Conservation (phyloP, 53 echinoderm and acorn worm species). For the Henricia sp. region DNA sequence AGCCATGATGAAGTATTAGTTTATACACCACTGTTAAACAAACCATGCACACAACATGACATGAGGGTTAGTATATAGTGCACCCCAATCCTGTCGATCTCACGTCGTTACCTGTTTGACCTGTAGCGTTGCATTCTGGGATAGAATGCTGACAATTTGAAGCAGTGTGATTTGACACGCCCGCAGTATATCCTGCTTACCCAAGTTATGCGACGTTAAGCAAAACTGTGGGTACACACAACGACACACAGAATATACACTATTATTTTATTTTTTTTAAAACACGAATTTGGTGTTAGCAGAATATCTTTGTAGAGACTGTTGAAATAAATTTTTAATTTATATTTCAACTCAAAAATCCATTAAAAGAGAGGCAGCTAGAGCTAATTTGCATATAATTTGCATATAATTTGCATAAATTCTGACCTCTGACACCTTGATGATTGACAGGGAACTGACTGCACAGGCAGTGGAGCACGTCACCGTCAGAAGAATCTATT, state of each 20-base stretch:
- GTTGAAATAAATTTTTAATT: too few relatives aligned
- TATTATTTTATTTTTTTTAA: background rate
- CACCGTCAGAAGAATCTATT: slow-evolving; percentile 86
- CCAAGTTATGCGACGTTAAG: slow-evolving; percentile 76
- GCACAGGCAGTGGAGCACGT: slow-evolving; percentile 83
- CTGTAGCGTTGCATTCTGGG: slow-evolving; percentile 64
- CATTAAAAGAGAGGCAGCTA: too few relatives aligned
- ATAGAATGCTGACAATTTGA: slow-evolving; percentile 77
- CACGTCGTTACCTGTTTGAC: slow-evolving; percentile 64
- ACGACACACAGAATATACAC: background rate
- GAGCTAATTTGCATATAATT: too few relatives aligned
- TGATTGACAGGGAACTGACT: slow-evolving; percentile 79
- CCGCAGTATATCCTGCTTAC: slow-evolving; percentile 80
- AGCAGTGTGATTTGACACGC: slow-evolving; percentile 80
- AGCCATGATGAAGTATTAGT: too few relatives aligned
- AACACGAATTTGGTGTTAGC: background rate
- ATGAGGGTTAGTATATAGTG: background rate
- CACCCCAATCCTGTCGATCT: too few relatives aligned
- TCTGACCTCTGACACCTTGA: slow-evolving; percentile 91
- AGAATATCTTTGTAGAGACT: too few relatives aligned
- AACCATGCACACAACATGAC: too few relatives aligned
- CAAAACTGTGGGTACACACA: slow-evolving; percentile 79
- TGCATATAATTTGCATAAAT: too few relatives aligned
- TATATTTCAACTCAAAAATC: too few relatives aligned
- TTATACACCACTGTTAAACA: too few relatives aligned